Evolutionary conservation across 2,888 invertebrate genomes (phyloP).

Genomic region (Plebejus argus): DNA sequence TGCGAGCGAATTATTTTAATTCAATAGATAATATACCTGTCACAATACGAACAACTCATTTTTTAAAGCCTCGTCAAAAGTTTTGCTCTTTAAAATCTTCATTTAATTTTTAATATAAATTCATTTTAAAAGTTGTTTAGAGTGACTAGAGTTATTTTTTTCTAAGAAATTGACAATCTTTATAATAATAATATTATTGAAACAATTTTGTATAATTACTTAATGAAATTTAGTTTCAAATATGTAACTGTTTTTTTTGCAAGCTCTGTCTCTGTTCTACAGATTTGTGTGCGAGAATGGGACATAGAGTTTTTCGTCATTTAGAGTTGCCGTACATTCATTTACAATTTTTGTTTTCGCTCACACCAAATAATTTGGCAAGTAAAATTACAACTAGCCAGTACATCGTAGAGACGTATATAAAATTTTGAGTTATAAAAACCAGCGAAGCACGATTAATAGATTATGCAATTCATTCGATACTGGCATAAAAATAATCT

Average conservation of each 20-base stretch:
- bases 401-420: conserved; percentile 39
- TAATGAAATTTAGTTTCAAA: background rate
- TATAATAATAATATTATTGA: background rate
- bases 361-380: conserved; percentile 72
- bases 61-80: background rate
- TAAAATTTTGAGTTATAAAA: conserved; percentile 41
- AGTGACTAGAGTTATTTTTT: conserved; percentile 33
- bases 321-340: background rate
- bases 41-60: conserved; percentile 5
- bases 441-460: conserved; percentile 67
- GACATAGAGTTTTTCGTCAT: background rate
- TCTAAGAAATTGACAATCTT: background rate
- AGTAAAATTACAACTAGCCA: conserved; percentile 53
- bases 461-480: conserved; percentile 49
- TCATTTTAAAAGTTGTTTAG: background rate
- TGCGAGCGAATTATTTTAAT: conserved; percentile 56
- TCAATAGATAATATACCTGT: background rate
- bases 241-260: background rate
- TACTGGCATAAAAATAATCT: conserved; percentile 61
- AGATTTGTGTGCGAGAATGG: background rate
- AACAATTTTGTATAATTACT: background rate
- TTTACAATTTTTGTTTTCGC: conserved; percentile 45
- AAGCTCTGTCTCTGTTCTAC: background rate
- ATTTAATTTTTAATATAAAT: background rate
- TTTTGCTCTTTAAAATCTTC: background rate